phyloP scores from a whole-genome alignment of 35 echinoderm and acorn worm genomes.

The Eucidaris tribuloides region DNA sequence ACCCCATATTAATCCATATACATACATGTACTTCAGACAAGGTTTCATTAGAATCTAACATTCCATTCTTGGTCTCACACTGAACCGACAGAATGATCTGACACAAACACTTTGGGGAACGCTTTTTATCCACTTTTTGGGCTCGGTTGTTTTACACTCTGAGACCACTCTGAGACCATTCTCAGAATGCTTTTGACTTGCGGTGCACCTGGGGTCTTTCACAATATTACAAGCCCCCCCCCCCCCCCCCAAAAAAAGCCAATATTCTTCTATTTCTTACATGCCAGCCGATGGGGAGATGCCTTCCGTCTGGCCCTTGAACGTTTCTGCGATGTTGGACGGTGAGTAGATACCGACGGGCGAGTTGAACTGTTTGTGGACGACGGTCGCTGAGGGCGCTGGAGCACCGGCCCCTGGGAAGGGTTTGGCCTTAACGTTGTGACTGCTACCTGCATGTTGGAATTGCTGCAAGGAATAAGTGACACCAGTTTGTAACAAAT shows the following conservation, averaged over 20 bases:
- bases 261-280: neutral
- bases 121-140: too few species aligned
- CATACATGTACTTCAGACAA: too few species aligned
- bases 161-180: too few species aligned
- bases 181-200: too few species aligned
- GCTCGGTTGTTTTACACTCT: too few species aligned
- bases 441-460: slow-evolving; percentile 67
- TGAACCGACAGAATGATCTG: too few species aligned
- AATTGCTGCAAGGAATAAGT: slow-evolving; percentile 49
- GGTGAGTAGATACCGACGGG: slow-evolving; percentile 89
- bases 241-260: neutral
- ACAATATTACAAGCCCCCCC: neutral
- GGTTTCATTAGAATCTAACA: too few species aligned
- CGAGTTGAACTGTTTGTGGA: slow-evolving; percentile 97
- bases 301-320: slow-evolving; percentile 94
- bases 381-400: slow-evolving; percentile 45
- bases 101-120: too few species aligned
- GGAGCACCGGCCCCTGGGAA: slow-evolving; percentile 15
- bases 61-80: too few species aligned
- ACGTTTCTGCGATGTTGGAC: slow-evolving; percentile 91
- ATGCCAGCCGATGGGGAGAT: neutral
- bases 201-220: neutral
- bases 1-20: too few species aligned
- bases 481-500: neutral
- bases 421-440: slow-evolving; percentile 56